phyloP scores from a whole-genome alignment of 2,888 invertebrate genomes.

The Aphrophora alni region DNA sequence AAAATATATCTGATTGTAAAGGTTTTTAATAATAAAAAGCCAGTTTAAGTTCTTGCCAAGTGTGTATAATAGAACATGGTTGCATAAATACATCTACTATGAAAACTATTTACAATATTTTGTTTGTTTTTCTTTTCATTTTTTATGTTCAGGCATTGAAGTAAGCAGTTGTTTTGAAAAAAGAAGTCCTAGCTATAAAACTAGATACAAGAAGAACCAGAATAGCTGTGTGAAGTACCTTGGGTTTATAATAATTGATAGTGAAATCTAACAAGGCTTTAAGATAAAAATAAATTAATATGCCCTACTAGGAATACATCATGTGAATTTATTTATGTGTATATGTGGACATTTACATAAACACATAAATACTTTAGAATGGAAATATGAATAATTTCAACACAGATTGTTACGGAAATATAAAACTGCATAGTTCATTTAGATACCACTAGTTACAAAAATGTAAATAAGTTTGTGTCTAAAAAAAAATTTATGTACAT shows the following conservation, averaged over 20 bases:
- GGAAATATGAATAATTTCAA: not conserved
- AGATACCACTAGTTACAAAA: not conserved
- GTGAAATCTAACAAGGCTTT: not conserved
- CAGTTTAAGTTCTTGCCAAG: slow-evolving; percentile 31
- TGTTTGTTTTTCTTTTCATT: slow-evolving; percentile 1
- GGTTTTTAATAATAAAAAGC: not conserved
- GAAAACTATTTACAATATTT: slow-evolving; percentile 39
- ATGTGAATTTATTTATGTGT: not conserved
- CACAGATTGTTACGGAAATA: not conserved
- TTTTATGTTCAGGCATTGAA: slow-evolving; percentile 11
- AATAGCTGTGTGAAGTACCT: not conserved
- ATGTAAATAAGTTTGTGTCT: not conserved
- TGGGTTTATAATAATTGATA: not conserved
- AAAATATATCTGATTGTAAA: not conserved
- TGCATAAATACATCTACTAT: slow-evolving; percentile 40
- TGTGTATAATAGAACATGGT: slow-evolving; percentile 37
- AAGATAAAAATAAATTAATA: not conserved
- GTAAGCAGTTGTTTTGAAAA: slow-evolving; percentile 15
- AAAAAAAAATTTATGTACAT: not conserved
- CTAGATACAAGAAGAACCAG: not conserved
- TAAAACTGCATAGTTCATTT: not conserved
- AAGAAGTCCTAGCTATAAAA: slow-evolving; percentile 24
- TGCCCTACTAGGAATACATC: not conserved
- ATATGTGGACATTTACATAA: not conserved
- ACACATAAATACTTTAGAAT: not conserved